Evolutionary conservation across 1,140 invertebrate genomes (phyloP), one percentile per base, ranked within the genome.

Genomic region (Cryptotermes secundus): DNA sequence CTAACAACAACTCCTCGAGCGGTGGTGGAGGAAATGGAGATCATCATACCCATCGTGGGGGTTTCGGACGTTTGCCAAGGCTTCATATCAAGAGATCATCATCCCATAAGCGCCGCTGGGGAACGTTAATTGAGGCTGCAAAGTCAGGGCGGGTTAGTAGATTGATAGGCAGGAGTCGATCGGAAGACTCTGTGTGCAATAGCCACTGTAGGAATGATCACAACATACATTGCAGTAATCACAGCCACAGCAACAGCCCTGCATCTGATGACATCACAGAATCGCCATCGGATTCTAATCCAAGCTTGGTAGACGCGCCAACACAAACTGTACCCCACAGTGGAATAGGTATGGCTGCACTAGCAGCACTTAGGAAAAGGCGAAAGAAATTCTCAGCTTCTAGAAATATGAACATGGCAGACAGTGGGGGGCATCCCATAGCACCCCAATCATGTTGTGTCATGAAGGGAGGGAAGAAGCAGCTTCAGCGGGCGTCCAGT

Each of bases 101-200:
- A 86, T 91, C 92, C 85, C 92, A 95, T 90, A 93, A 96, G 91
- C 91, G 95, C 86, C 89, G 93, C 86, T 95, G 94, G 94, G 94
- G 95, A 79, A 96, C 95, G 34, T 90, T 97, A 36, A 96, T 96
- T 86, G 95, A 96, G 88, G 96, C 96, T 59, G 95, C 96, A n/a
- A 95, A 95, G 88, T 92, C 93, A 79, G 95, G 94, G 59, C 92
- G 94, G 87, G 94, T 96, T 22, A 94, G 94, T 4, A 92, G 93
- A 84, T 91, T 96, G 85, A 95, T 96, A 84, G 95, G 95, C 86
- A 91, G 95, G 86, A 92, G 91, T 87, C 90, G 93, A 87, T 96
- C 95, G 2, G 95, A 96, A 89, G 96, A 96, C 88, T 97, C 96
- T 19, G 95, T 96, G 34, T 96, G 95, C 89, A 94, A 95, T 87